These are phyloP conservation scores for human (Homo sapiens) DNA, from an alignment of 2,113 vertebrate genomes.

Conservation along the genomic window DNA sequence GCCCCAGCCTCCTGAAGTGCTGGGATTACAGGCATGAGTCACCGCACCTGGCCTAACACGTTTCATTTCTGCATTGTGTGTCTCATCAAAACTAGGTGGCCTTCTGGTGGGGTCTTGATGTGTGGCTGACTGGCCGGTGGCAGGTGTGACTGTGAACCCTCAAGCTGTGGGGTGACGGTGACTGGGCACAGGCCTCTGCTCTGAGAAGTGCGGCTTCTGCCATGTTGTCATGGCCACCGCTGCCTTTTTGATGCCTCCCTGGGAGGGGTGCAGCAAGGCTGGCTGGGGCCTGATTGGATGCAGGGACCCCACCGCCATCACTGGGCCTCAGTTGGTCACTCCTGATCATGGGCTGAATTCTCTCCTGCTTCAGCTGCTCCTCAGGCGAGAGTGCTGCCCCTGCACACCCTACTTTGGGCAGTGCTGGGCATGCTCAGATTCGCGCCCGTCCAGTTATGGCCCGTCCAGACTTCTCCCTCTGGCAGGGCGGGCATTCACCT, in stretches of 20 bases:
- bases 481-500: too few relatives aligned
- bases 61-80: neutral
- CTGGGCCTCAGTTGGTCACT: neutral
- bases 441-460: neutral
- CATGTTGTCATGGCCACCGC: neutral
- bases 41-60: fast-evolving
- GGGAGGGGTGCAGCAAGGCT: neutral
- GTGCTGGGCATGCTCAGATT: neutral
- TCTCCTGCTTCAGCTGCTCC: neutral
- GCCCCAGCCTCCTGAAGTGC: too few relatives aligned
- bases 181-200: neutral
- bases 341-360: neutral
- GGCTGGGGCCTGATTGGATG: too few relatives aligned
- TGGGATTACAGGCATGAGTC: too few relatives aligned
- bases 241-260: neutral
- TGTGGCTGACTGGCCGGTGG: neutral
- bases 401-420: neutral
- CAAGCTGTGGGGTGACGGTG: neutral
- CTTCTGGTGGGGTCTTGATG: neutral
- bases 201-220: neutral
- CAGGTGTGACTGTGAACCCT: neutral
- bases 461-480: neutral
- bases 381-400: neutral
- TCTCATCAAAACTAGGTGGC: neutral
- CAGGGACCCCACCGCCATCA: neutral